Evolutionary conservation across 2,797 vertebrate species (phyloP).

Genomic region (Eulemur rubriventer): DNA sequence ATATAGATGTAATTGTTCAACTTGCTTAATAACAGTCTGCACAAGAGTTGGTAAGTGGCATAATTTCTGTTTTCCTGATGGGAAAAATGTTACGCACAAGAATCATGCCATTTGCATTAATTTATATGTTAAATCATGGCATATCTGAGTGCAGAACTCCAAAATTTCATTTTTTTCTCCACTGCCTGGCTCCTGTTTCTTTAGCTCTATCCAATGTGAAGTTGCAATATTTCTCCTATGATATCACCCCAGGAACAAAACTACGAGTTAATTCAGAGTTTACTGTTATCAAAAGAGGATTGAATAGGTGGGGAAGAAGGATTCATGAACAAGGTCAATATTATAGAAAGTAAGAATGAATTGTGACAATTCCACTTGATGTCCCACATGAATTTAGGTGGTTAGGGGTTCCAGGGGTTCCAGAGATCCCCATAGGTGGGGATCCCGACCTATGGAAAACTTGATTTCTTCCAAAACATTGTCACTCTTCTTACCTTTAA

Average conservation of each 20-base stretch:
- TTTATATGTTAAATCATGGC: neutral
- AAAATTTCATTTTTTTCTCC: neutral
- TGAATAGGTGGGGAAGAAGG: neutral
- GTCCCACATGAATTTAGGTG: neutral
- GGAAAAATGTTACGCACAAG: neutral
- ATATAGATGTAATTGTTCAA: constrained; percentile 8
- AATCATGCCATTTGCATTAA: neutral
- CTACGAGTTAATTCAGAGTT: neutral
- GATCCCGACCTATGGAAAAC: neutral
- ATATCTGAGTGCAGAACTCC: neutral
- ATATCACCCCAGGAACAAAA: neutral
- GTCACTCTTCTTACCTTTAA: neutral
- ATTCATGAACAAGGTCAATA: neutral
- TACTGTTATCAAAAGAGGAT: neutral
- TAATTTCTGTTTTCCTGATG: constrained; percentile 46
- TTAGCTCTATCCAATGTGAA: neutral
- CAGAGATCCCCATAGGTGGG: neutral
- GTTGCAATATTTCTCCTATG: neutral
- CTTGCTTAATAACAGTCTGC: constrained; percentile 31
- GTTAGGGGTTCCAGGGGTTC: neutral
- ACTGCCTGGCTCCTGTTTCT: neutral
- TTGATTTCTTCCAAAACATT: neutral
- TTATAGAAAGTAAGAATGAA: constrained; percentile 11
- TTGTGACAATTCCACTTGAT: neutral
- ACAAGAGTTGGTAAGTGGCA: neutral